A percentile compares a stretch with the other conserved stretches of the same genome.
phyloP scores from a whole-genome alignment of 2,888 invertebrate genomes.

The Fragum whitleyi region DNA sequence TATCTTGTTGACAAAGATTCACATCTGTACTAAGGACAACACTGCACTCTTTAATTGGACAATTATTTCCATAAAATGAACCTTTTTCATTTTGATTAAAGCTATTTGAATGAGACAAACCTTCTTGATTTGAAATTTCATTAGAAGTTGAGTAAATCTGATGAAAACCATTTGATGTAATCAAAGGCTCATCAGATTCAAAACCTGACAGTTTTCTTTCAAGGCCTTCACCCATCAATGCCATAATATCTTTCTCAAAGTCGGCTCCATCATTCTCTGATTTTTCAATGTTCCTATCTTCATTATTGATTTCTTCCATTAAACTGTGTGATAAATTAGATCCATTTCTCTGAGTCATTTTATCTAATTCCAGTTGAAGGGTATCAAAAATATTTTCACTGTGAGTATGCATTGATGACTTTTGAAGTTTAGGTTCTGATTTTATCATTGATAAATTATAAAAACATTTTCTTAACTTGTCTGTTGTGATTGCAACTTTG shows the following conservation, averaged over 20 bases:
- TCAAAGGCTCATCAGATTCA: too few relatives aligned
- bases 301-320: background rate
- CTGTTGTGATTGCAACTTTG: background rate
- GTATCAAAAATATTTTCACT: constrained; percentile 19
- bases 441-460: background rate
- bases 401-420: background rate
- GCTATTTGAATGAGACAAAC: too few relatives aligned
- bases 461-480: background rate
- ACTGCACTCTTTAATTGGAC: too few relatives aligned
- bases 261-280: background rate
- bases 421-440: background rate
- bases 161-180: too few relatives aligned
- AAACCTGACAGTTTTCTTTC: background rate
- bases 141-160: too few relatives aligned
- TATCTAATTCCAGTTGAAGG: background rate
- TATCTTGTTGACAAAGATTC: too few relatives aligned
- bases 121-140: too few relatives aligned
- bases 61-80: too few relatives aligned
- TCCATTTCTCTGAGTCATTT: background rate
- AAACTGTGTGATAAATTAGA: too few relatives aligned
- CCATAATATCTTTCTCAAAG: constrained; percentile 15
- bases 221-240: constrained; percentile 13
- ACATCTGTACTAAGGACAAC: too few relatives aligned
- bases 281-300: background rate
- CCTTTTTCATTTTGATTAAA: background rate